phyloP scores from a whole-genome alignment of 2,113 vertebrate genomes.

The Lophura nycthemera region DNA sequence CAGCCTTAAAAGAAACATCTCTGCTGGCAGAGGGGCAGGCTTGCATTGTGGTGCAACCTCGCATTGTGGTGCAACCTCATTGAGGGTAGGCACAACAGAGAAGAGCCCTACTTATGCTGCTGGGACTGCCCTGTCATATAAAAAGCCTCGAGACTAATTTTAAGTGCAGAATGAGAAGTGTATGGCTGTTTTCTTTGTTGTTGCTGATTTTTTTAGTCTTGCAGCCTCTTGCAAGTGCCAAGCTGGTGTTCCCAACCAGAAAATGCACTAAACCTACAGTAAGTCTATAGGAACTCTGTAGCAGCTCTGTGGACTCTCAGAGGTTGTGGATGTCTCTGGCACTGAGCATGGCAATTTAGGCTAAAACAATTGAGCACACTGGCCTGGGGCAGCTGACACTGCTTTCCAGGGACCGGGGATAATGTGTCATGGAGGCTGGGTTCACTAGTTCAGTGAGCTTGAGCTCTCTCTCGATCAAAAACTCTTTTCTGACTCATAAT shows the following conservation, averaged over 20 bases:
- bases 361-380: neutral
- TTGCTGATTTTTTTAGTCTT: neutral
- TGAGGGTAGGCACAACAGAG: neutral
- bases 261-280: neutral
- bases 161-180: neutral
- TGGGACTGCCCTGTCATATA: neutral
- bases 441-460: neutral
- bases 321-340: neutral
- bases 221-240: neutral
- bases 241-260: neutral
- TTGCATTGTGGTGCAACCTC: neutral
- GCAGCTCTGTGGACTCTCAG: neutral
- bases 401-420: neutral
- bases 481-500: neutral
- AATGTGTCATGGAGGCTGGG: neutral
- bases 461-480: neutral
- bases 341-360: neutral
- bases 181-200: neutral
- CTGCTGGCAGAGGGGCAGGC: slow-evolving; percentile 28
- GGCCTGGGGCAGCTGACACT: neutral
- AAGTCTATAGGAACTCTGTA: neutral
- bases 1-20: slow-evolving; percentile 68
- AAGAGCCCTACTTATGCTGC: neutral
- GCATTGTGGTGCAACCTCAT: neutral
- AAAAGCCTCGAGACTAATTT: neutral